Evolutionary conservation across 2,113 vertebrate species (phyloP), one percentile per base, ranked within the genome.

Genomic region (Xyrauchen texanus): DNA sequence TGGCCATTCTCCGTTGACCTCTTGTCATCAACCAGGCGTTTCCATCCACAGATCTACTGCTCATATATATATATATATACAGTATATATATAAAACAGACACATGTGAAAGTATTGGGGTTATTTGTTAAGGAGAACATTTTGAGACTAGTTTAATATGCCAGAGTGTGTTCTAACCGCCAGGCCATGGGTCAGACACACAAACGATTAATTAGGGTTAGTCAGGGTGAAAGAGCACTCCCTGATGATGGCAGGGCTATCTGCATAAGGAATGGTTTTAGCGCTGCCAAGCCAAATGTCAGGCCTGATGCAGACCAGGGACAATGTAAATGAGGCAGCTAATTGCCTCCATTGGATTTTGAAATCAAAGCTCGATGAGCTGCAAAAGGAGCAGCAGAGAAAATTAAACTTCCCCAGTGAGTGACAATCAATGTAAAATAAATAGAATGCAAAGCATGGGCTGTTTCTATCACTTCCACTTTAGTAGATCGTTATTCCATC

Each of bases 311-410:
- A 78, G 80, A 77, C 83, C 85, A 45, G 82, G 88, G 51, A 84
- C 88, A 90, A 90, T 87, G 90, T 84, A 90, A 90, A 91, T 90
- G 88, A 92, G 86, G 85, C 82, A 89, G 85, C 86, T 92, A 92
- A 92, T 92, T 91, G 89, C 88, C 89, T 92, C 86, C 90, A 91
- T 83, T 91, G 90, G 91, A 92, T 91, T 90, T 90, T 89, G 88
- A 91, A 92, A 92, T 90, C 84, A 89, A 92, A 91, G 71, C 81
- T 80, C 5, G 74, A 83, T 49, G 82, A 63, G 68, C 42, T 84
- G 42, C 82, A 88, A 86, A 90, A 88, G 84, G 88, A 91, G 90
- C 91, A 89, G 88, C 90, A 88, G 15, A 34, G 84, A 71, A 89
- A 90, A 90, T 89, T 84, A 82, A 86, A 84, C 78, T 64, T 72